phyloP scores from a whole-genome alignment of 2,888 invertebrate species.

The Melolontha melolontha region DNA sequence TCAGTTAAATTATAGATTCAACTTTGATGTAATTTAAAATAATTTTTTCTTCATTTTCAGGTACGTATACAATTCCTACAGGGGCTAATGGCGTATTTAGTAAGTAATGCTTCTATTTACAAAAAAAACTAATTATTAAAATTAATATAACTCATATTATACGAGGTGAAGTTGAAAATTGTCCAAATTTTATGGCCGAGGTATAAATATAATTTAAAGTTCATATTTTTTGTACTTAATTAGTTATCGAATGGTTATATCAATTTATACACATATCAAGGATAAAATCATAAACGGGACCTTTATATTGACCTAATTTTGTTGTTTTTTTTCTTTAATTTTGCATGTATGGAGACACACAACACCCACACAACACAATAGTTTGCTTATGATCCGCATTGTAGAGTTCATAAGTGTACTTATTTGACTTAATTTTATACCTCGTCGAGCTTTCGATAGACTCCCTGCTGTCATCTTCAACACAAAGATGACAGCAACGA shows the following conservation, averaged over 20 bases:
- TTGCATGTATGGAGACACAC: too few species aligned
- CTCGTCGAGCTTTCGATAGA: too few species aligned
- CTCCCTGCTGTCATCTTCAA: too few species aligned
- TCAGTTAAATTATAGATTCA: too few species aligned
- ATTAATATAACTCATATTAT: slow-evolving; percentile 13
- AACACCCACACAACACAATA: too few species aligned
- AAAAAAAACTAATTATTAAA: slow-evolving; percentile 20
- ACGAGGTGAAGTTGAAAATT: slow-evolving; percentile 23
- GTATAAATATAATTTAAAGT: slow-evolving; percentile 5
- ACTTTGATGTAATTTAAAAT: not conserved
- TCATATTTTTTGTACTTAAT: not conserved
- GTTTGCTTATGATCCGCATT: too few species aligned
- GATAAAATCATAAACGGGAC: not conserved
- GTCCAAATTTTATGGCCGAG: slow-evolving; percentile 32
- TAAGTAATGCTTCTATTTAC: slow-evolving; percentile 37
- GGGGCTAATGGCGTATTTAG: slow-evolving; percentile 30
- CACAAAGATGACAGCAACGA: too few species aligned
- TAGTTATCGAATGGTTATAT: not conserved
- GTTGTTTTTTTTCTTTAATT: too few species aligned
- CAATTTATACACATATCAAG: not conserved
- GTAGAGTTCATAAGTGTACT: too few species aligned
- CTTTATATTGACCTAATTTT: too few species aligned
- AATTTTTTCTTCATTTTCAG: slow-evolving; percentile 19
- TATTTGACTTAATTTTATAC: too few species aligned
- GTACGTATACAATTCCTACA: slow-evolving; percentile 20